A percentile compares a stretch with the other conserved stretches of the same genome.
phyloP scores from a whole-genome alignment of 2,888 invertebrate species.

The Anthophora plumipes region DNA sequence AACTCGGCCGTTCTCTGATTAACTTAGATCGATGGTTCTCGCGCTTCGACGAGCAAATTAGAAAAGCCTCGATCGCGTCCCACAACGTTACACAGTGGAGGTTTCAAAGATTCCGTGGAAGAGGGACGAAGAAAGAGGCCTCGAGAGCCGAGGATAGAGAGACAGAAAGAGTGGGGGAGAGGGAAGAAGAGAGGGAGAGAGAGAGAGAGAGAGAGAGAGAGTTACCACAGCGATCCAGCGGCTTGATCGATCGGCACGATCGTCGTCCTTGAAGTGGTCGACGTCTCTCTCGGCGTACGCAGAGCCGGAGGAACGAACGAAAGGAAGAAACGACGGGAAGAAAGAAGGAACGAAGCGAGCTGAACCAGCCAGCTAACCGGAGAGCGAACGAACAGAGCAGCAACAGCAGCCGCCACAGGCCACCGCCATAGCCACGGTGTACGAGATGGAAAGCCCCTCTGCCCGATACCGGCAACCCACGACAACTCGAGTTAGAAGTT shows the following conservation, averaged over 20 bases:
- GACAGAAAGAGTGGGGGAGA: background rate
- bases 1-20: constrained; percentile 1
- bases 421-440: background rate
- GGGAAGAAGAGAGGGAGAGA: background rate
- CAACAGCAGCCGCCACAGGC: background rate
- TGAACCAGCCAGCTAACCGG: constrained; percentile 25
- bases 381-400: constrained; percentile 9
- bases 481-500: constrained; percentile 70
- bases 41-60: constrained; percentile 30
- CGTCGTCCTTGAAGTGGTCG: constrained; percentile 75
- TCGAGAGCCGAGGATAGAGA: background rate
- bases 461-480: constrained; percentile 54
- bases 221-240: constrained; percentile 67
- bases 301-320: constrained; percentile 49
- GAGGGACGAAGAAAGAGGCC: background rate
- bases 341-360: constrained; percentile 25
- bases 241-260: constrained; percentile 72
- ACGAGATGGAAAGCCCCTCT: constrained; percentile 52
- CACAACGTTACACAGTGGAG: constrained; percentile 13
- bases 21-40: constrained; percentile 11
- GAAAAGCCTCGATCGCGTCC: constrained; percentile 17
- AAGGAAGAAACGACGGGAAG: constrained; percentile 25
- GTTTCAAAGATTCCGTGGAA: constrained; percentile 34
- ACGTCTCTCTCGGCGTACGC: constrained; percentile 57
- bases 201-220: constrained; percentile 32